Evolutionary conservation across 2,888 invertebrate genomes (phyloP).

Genomic region (Achlya flavicornis): DNA sequence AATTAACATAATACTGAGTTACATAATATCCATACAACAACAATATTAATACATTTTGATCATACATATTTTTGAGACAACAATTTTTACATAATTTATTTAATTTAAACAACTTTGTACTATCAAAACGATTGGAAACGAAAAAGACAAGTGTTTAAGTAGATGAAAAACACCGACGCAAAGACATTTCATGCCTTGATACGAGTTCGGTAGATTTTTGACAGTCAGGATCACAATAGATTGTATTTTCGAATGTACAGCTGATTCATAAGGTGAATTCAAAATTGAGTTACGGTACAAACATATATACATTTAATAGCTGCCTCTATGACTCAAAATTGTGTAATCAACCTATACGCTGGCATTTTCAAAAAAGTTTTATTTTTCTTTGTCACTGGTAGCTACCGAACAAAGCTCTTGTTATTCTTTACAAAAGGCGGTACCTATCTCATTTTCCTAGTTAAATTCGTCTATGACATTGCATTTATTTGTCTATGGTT

Average conservation of each 20-base stretch:
- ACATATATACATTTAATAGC: not conserved
- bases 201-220: not conserved
- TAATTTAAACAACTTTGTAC: slow-evolving; percentile 2
- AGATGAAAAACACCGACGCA: not conserved
- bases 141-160: not conserved
- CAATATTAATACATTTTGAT: slow-evolving; percentile 25
- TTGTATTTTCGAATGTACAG: not conserved
- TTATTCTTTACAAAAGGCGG: not conserved
- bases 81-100: slow-evolving; percentile 18
- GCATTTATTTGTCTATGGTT: slow-evolving; percentile 4
- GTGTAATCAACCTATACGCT: not conserved
- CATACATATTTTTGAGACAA: slow-evolving; percentile 32
- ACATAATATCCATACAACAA: slow-evolving; percentile 27
- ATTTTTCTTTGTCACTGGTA: not conserved
- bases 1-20: slow-evolving; percentile 40
- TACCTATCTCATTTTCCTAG: not conserved
- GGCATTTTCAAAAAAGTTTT: not conserved
- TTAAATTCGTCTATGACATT: not conserved
- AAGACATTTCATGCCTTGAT: not conserved
- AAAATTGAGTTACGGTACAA: not conserved
- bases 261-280: not conserved
- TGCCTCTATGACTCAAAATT: not conserved
- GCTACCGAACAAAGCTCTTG: not conserved
- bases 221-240: not conserved
- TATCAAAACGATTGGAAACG: not conserved